phyloP scores from a whole-genome alignment of 37 sponge, comb jelly and placozoan genomes.

The Spongilla lacustris region DNA sequence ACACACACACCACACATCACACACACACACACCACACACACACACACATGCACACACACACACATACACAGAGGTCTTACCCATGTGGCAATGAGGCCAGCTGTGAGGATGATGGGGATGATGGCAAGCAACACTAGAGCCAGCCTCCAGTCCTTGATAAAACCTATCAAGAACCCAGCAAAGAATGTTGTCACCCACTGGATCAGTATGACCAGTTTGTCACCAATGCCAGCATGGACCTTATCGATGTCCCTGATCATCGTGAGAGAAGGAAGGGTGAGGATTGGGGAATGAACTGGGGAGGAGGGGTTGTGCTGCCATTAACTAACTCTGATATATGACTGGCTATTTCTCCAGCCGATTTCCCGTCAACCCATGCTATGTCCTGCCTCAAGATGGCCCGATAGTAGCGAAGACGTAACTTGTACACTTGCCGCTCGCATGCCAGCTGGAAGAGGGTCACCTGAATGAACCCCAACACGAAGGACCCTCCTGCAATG shows the following conservation, averaged over 20 bases:
- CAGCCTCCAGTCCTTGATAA: conserved; percentile 80
- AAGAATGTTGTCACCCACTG: conserved; percentile 77
- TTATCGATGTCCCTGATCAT: conserved; percentile 88
- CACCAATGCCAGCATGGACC: conserved; percentile 94
- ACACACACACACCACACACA: background rate
- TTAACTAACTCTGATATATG: conserved; percentile 44
- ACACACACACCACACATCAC: background rate
- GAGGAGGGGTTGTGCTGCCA: background rate
- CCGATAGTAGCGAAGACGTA: conserved; percentile 30
- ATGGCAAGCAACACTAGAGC: conserved; percentile 77
- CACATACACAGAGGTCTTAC: conserved; percentile 33
- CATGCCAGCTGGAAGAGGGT: conserved; percentile 43
- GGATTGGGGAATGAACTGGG: background rate
- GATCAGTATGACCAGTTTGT: conserved; percentile 78
- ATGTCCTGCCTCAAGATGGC: conserved; percentile 73
- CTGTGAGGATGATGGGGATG: conserved; percentile 61
- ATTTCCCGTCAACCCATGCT: conserved; percentile 73
- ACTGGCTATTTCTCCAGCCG: conserved; percentile 51
- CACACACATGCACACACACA: background rate
- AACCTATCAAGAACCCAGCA: conserved; percentile 82
- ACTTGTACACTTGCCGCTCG: conserved; percentile 39
- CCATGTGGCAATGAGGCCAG: conserved; percentile 49
- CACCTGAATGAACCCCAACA: conserved; percentile 35
- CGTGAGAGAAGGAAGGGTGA: background rate
- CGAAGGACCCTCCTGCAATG: conserved; percentile 20